Evolutionary conservation across 2,113 vertebrate species (phyloP), one percentile per base, ranked within the genome.

Genomic region (Ovis aries): DNA sequence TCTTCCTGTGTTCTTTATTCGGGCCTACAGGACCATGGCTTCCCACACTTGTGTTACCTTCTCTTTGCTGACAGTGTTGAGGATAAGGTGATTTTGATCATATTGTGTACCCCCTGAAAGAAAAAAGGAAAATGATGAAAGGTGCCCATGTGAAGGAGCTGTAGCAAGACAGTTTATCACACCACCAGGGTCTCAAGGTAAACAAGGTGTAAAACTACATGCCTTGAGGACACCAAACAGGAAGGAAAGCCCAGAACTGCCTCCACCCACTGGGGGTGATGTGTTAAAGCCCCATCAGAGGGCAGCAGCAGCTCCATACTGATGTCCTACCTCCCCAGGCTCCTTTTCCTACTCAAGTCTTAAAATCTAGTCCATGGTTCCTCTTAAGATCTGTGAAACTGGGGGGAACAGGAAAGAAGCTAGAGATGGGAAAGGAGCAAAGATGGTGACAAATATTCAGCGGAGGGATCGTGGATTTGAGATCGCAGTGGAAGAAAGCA

Each of bases 71-170:
- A 99, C 98, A 0, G 98, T 98, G 98, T 99, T 99, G 92, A 99
- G 99, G 91, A 99, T 99, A 11, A 99, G 98, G 62, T 99, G 99
- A 96, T 99, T 99, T 3, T 99, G 99, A 95, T 99, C 99, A 12
- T 99, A 99, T 40, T 99, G 99, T 8, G 98, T 88, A 2, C 99
- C 99, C 36, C 99, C 99, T 99, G 98, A 12, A 96, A 98, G 89
- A 97, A 83, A 96, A 89, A 92, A 86, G 45, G 21, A 15, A 50
- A 64, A 17, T 7, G 45, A 57, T 29, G 6, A 53, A 78, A 1
- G 7, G 1, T 86, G 60, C 27, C 11, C 5, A 8, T 4, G 36
- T 10, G 13, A 80, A 33, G 78, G 52, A 19, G 57, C 52, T 9
- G 13, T 3, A 91, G 19, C 33, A 48, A 48, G 52, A 57, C 7